A percentile compares a stretch with the other conserved stretches of the same genome.
These are phyloP conservation scores for Setophaga petechia DNA, from an alignment of 2,113 vertebrate species.

Conservation along the genomic window DNA sequence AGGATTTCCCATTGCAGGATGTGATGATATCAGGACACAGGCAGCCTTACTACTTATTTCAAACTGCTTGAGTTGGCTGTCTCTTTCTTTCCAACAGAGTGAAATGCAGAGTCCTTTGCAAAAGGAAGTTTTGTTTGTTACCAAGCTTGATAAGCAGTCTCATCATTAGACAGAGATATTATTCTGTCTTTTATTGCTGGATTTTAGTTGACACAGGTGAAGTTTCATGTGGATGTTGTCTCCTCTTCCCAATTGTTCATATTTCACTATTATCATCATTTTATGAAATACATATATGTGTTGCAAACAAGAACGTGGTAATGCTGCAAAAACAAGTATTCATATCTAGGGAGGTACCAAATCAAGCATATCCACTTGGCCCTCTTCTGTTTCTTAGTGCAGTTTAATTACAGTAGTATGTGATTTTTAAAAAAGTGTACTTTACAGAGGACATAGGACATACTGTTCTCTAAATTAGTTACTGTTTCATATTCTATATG, in stretches of 20 bases:
- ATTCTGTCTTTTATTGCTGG: not conserved
- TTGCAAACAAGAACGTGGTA: not conserved
- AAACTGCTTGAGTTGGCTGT: not conserved
- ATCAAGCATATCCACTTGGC: not conserved
- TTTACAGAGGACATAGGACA: not conserved
- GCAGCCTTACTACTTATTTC: not conserved
- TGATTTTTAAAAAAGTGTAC: not conserved
- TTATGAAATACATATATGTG: not conserved
- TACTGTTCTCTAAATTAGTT: not conserved
- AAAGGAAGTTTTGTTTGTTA: not conserved
- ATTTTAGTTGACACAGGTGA: not conserved
- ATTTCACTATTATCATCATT: not conserved
- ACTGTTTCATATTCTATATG: not conserved
- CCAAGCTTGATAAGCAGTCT: not conserved
- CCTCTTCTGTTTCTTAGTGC: not conserved
- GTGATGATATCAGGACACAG: not conserved
- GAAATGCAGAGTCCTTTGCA: not conserved
- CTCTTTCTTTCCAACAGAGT: not conserved
- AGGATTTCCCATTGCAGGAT: not conserved
- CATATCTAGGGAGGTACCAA: not conserved
- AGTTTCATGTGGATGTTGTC: not conserved
- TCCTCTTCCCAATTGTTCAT: not conserved
- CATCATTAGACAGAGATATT: not conserved
- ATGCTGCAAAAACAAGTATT: not conserved
- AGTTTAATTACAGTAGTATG: not conserved